phyloP scores from a whole-genome alignment of 2,113 vertebrate genomes.

The Erinaceus europaeus region DNA sequence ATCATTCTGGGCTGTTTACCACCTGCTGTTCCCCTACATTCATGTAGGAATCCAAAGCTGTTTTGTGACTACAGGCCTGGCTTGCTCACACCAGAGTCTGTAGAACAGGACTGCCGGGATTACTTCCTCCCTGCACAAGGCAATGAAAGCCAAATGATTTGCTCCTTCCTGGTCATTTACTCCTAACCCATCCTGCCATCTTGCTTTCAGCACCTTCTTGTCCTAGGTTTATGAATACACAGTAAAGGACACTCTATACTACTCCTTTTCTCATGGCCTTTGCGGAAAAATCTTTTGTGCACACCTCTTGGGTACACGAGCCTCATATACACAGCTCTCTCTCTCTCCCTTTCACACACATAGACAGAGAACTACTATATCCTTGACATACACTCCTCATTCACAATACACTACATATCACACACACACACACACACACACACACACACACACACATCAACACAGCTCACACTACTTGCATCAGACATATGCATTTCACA shows the following conservation, averaged over 20 bases:
- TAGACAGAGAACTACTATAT: neutral
- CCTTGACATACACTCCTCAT: no score
- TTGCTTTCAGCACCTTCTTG: neutral
- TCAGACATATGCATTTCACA: neutral
- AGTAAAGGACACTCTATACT: neutral
- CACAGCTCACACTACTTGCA: neutral
- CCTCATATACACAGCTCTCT: neutral
- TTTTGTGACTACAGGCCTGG: rapidly evolving
- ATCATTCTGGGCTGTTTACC: neutral
- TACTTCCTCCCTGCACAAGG: no score
- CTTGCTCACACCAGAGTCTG: no score
- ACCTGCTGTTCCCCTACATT: neutral
- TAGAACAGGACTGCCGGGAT: no score
- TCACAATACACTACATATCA: neutral
- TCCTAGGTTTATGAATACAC: rapidly evolving
- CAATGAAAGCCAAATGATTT: neutral
- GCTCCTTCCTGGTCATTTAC: neutral
- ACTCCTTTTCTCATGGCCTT: neutral
- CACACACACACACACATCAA: neutral
- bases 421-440: neutral
- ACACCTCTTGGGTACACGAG: no score
- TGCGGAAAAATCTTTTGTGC: neutral
- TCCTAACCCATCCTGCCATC: neutral
- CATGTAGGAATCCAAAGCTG: neutral
- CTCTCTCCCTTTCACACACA: no score